These are phyloP conservation scores for Heptranchias perlo DNA, from an alignment of 2,113 vertebrate species.

Conservation along the genomic window DNA sequence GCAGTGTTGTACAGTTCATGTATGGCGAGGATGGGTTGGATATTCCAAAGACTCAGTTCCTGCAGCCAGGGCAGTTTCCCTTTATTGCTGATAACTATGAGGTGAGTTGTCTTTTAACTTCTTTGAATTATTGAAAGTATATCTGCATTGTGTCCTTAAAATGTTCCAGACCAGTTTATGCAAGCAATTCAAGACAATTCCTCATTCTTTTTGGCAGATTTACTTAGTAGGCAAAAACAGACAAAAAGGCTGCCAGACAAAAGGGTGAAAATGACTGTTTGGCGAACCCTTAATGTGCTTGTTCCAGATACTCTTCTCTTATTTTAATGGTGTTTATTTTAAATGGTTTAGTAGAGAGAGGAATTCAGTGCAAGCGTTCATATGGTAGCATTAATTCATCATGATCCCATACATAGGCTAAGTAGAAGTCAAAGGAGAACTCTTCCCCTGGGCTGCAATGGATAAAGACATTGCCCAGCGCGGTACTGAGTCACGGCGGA, in stretches of 20 bases:
- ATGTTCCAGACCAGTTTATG: no score
- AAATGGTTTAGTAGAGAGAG: background rate
- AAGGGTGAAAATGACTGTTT: background rate
- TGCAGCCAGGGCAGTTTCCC: constrained; percentile 78
- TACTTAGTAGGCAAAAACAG: background rate
- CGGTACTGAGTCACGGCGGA: background rate
- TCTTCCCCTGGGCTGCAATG: background rate
- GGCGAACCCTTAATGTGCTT: background rate
- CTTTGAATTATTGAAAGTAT: background rate
- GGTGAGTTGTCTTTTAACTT: constrained; percentile 53
- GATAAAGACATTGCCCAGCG: background rate
- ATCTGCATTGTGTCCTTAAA: no score
- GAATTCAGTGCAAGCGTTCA: background rate
- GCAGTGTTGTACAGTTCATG: constrained; percentile 90
- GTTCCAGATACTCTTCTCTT: background rate
- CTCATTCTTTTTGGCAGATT: no score
- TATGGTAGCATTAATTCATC: background rate
- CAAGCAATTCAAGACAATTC: no score
- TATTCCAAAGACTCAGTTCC: constrained; percentile 87
- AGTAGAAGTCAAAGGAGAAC: background rate
- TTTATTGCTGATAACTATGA: constrained; percentile 89
- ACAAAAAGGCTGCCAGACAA: background rate
- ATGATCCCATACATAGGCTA: background rate
- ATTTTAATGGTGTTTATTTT: background rate
- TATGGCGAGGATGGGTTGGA: constrained; percentile 95